phyloP scores from a whole-genome alignment of 2,888 invertebrate species.

The Protodeltote pygarga region DNA sequence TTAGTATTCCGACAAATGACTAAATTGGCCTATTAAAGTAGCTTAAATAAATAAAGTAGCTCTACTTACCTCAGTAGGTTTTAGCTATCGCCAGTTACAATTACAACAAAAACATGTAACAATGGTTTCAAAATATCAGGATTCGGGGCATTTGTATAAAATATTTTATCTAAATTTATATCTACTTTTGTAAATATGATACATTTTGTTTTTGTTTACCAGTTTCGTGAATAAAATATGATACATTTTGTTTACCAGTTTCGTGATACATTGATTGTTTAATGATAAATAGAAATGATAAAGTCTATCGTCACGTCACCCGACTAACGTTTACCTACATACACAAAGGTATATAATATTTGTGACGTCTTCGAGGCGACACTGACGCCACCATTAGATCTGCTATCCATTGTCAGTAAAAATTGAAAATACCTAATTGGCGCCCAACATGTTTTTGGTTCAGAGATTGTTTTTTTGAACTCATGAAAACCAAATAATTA shows the following conservation, averaged over 20 bases:
- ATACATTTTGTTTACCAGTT: conserved; percentile 17
- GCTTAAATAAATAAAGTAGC: too few species aligned
- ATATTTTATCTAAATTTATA: too few species aligned
- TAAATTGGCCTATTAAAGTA: too few species aligned
- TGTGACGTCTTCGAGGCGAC: conserved; percentile 38
- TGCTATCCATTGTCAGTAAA: conserved; percentile 47
- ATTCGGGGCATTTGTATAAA: too few species aligned
- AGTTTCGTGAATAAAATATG: too few species aligned
- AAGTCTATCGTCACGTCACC: conserved; percentile 23
- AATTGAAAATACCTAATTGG: conserved; percentile 8
- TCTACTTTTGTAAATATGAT: too few species aligned
- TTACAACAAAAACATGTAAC: too few species aligned
- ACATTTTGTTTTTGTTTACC: too few species aligned
- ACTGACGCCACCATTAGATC: conserved; percentile 16
- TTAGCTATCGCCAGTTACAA: too few species aligned
- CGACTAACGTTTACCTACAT: conserved; percentile 20
- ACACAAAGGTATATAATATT: conserved; percentile 24
- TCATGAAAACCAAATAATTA: not conserved
- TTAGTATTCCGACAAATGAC: too few species aligned
- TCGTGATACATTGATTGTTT: conserved; percentile 11
- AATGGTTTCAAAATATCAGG: too few species aligned
- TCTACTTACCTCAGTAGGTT: too few species aligned
- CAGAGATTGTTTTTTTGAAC: conserved; percentile 9
- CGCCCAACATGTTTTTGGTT: conserved; percentile 23
- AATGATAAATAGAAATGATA: conserved; percentile 20